A percentile compares a stretch with the other conserved stretches of the same genome.
Evolutionary conservation across 2,797 vertebrate species (phyloP).

Genomic region (Lemur catta): DNA sequence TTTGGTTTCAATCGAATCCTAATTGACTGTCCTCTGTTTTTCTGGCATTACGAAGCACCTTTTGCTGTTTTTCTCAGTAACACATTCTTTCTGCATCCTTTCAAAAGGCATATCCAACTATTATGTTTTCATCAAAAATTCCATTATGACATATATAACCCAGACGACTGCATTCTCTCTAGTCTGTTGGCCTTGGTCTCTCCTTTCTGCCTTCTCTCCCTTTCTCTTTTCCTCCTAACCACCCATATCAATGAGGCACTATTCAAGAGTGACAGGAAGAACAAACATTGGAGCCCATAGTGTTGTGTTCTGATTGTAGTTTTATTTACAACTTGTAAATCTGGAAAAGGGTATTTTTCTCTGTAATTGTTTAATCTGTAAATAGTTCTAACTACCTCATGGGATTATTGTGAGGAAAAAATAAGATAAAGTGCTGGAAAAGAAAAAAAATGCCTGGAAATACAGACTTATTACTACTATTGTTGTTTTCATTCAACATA

Average conservation of each 20-base stretch:
- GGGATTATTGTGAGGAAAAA: not conserved
- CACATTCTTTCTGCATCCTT: not conserved
- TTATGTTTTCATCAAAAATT: not conserved
- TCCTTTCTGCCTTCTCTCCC: not conserved
- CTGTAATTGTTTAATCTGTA: not conserved
- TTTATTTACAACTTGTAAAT: not conserved
- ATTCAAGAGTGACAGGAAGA: not conserved
- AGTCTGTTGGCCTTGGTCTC: not conserved
- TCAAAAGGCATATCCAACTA: not conserved
- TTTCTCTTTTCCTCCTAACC: not conserved
- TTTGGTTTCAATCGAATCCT: not conserved
- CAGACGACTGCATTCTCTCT: not conserved
- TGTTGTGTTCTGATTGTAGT: not conserved
- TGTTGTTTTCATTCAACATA: not conserved
- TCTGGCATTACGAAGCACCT: not conserved
- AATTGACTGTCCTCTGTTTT: not conserved
- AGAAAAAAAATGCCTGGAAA: not conserved
- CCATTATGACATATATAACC: not conserved
- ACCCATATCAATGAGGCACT: rapidly evolving
- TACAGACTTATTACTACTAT: not conserved
- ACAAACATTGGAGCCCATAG: not conserved
- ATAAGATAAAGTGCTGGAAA: not conserved
- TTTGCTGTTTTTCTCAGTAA: not conserved
- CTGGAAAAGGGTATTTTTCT: not conserved
- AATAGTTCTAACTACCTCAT: not conserved